Evolutionary conservation across 2,888 invertebrate genomes (phyloP), one percentile per base, ranked within the genome.

Genomic region (Cerastis rubricosa): DNA sequence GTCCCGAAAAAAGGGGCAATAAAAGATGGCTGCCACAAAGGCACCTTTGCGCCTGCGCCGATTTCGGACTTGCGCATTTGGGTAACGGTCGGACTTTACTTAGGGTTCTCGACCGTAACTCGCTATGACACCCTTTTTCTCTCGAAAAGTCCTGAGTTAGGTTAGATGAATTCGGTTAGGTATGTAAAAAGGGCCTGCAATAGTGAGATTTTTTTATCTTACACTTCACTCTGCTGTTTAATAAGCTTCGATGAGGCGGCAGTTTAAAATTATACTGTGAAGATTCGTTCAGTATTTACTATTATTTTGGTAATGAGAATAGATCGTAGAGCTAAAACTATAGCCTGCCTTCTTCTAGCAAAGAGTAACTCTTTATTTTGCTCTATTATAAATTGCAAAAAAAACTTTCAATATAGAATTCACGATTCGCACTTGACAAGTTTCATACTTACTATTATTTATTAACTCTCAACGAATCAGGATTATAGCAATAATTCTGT

Each of bases 1-100:
- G 92, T 91, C 85, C 88, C 89, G 88, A 90, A 94, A 95, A 95
- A 93, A 91, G 89, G 89, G 88, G 92, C 91, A 94, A 95, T 94
- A 94, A 96, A 95, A 94, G 91, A 96, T 96, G 96, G 96, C 95
- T 90, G 95, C 92, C 93, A 92, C 93, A 95, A 95, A 95, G 95
- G 95, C 94, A 94, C 94, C 94, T 94, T 92, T 93, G 94, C 95
- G 95, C 93, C 90, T 96, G 95, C 94, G 94, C 90, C 87, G 91
- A 89, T 84, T 87, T 88, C 85, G 88, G 94, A 93, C 94, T 93
- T 96, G 96, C 95, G 95, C 95, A 95, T 93, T 95, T 92, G 89
- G 78, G 86, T 81, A 78, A 73, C 83, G 67, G 71, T 64, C 73
- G 79, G 51, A 57, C 43, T 35, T 35, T 80, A 90, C 85, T 73